These are phyloP conservation scores for Orius insidiosus DNA, from an alignment of 1,140 invertebrate genomes.

Conservation along the genomic window DNA sequence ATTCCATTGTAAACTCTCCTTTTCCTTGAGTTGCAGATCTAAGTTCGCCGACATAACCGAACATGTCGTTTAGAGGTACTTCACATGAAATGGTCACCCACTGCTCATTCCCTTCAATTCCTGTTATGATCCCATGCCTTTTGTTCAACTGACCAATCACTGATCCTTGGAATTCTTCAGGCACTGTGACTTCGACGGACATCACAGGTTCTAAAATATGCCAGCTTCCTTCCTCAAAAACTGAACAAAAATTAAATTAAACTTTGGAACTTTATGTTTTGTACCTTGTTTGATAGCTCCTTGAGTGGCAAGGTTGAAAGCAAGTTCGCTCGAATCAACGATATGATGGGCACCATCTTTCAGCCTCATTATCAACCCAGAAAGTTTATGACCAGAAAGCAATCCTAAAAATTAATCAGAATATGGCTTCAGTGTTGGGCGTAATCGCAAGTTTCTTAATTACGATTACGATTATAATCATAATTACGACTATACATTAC, in stretches of 20 bases:
- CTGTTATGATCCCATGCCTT: slow-evolving; percentile 69
- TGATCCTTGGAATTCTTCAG: slow-evolving; percentile 61
- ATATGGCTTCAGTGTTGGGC: too few species aligned
- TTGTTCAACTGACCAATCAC: slow-evolving; percentile 68
- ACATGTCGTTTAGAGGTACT: too few species aligned
- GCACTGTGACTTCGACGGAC: slow-evolving; percentile 88
- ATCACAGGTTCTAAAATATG: slow-evolving; percentile 92
- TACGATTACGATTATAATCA: too few species aligned
- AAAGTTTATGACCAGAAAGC: slow-evolving; percentile 58
- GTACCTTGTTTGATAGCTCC: slow-evolving; percentile 76
- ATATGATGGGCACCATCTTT: slow-evolving; percentile 79
- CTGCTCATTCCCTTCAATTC: slow-evolving; percentile 66
- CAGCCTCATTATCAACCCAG: too few species aligned
- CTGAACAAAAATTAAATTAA: too few species aligned
- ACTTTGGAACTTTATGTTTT: slow-evolving; percentile 9
- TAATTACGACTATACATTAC: too few species aligned
- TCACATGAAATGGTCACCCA: slow-evolving; percentile 88
- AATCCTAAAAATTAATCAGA: slow-evolving; percentile 15
- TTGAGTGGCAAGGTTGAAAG: slow-evolving; percentile 78
- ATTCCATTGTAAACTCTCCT: too few species aligned
- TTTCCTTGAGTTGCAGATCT: too few species aligned
- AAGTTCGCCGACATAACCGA: too few species aligned
- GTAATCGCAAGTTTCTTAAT: too few species aligned
- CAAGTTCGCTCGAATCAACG: slow-evolving; percentile 88
- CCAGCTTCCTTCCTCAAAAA: slow-evolving; percentile 70